Conservation (phyloP, 2,888 invertebrate genomes). For the Thera obeliscata region DNA sequence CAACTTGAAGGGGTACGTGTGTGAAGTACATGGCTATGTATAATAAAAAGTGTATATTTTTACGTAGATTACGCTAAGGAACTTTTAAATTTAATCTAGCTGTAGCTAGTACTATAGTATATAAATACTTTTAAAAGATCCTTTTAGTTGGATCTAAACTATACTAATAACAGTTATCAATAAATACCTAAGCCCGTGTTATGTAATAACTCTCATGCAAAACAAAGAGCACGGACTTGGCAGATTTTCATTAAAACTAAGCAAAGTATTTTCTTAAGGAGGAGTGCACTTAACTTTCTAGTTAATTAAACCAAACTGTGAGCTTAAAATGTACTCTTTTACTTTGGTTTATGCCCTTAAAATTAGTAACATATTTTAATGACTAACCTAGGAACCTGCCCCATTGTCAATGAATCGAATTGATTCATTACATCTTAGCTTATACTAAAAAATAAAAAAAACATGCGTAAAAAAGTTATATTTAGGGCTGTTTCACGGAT, state of each 20-base stretch:
- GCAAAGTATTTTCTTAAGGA: background rate
- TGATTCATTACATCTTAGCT: too few relatives aligned
- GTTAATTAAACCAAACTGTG: background rate
- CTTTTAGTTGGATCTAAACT: background rate
- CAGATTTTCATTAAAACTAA: background rate
- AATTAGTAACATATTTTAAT: background rate
- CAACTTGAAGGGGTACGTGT: background rate
- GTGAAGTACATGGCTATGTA: too few relatives aligned
- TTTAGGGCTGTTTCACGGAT: too few relatives aligned
- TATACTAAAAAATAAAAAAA: background rate
- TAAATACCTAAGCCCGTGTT: too few relatives aligned
- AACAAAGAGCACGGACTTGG: too few relatives aligned
- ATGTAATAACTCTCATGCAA: too few relatives aligned
- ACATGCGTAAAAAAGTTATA: background rate
- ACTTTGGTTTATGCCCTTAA: conserved; percentile 4
- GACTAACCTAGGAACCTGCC: background rate
- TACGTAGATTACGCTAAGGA: too few relatives aligned
- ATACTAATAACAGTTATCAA: background rate
- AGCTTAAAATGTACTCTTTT: background rate
- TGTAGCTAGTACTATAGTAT: too few relatives aligned
- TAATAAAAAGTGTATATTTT: too few relatives aligned
- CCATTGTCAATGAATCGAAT: background rate
- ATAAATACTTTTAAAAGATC: too few relatives aligned
- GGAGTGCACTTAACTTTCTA: background rate
- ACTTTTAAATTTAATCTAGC: too few relatives aligned